Percentiles rank a stretch among this genome's conserved stretches.
These are phyloP conservation scores for Syngnathus typhle DNA, from an alignment of 2,113 vertebrate genomes.

Conservation along the genomic window DNA sequence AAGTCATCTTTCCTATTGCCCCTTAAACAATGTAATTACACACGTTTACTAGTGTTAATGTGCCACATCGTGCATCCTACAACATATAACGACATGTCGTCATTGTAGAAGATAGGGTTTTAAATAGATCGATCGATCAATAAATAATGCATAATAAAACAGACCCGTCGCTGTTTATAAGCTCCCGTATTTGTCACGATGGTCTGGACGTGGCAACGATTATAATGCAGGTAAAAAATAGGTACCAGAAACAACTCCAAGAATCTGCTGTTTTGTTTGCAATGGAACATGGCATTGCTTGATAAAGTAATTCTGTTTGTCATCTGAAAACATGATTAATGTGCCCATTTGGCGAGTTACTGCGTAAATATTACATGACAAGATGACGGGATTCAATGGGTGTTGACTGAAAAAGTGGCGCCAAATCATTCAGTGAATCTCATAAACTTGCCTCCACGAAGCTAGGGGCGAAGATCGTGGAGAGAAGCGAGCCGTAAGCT, in stretches of 20 bases:
- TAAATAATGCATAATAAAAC: background rate
- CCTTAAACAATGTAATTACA: background rate
- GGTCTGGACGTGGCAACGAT: background rate
- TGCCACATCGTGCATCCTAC: too few relatives aligned
- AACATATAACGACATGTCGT: background rate
- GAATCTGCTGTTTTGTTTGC: too few relatives aligned
- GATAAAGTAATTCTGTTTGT: background rate
- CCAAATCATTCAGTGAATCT: slow-evolving; percentile 52
- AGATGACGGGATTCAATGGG: slow-evolving; percentile 50
- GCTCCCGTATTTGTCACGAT: background rate
- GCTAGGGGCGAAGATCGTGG: background rate
- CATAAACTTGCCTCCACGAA: slow-evolving; percentile 40
- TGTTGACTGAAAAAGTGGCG: slow-evolving; percentile 69
- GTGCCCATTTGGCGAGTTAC: slow-evolving; percentile 13
- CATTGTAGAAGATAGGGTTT: background rate
- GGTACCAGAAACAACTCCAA: background rate
- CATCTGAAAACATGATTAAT: background rate
- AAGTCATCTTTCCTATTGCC: background rate
- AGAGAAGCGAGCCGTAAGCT: background rate
- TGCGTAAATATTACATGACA: slow-evolving; percentile 22
- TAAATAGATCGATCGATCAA: too few relatives aligned
- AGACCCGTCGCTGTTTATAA: background rate
- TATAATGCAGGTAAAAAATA: background rate
- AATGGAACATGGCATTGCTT: background rate
- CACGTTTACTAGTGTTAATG: background rate